phyloP scores from a whole-genome alignment of 1,140 invertebrate genomes.

The Temnothorax longispinosus region DNA sequence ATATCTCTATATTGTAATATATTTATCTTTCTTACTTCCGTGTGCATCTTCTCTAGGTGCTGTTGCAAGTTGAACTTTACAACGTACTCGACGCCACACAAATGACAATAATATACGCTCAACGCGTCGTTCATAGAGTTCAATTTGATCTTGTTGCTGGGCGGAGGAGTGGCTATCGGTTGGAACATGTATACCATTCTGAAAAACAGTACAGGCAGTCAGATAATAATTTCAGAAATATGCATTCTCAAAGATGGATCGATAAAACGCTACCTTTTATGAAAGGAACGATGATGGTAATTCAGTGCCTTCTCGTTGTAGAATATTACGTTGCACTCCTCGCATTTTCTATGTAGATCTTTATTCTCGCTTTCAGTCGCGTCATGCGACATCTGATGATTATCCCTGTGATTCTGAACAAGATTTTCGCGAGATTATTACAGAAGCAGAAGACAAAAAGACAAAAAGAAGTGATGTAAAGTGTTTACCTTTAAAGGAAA shows the following conservation, averaged over 20 bases:
- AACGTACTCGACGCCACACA: conserved; percentile 90
- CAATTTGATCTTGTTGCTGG: conserved; percentile 87
- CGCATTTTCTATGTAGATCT: conserved; percentile 85
- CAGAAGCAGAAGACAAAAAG: neutral
- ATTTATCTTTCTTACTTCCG: conserved; percentile 71
- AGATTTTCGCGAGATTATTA: conserved; percentile 25
- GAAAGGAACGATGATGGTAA: conserved; percentile 89
- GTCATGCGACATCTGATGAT: conserved; percentile 86
- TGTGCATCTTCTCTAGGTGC: conserved; percentile 88
- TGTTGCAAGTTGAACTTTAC: conserved; percentile 90
- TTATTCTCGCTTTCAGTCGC: conserved; percentile 78
- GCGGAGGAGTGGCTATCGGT: conserved; percentile 86
- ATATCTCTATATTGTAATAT: too few species aligned
- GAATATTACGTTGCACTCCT: conserved; percentile 87
- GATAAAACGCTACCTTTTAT: conserved; percentile 83
- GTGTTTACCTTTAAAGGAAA: conserved; percentile 89
- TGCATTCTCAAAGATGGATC: neutral
- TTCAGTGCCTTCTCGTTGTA: conserved; percentile 87
- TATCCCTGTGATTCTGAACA: conserved; percentile 87
- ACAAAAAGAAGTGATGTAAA: neutral
- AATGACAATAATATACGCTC: conserved; percentile 89
- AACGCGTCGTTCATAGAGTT: conserved; percentile 87
- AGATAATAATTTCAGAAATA: conserved; percentile 20
- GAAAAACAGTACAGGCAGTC: conserved; percentile 62
- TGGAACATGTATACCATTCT: conserved; percentile 86